These are phyloP conservation scores for Porites cylindrica DNA, from an alignment of 92 coral and sea anemone species.

Conservation along the genomic window DNA sequence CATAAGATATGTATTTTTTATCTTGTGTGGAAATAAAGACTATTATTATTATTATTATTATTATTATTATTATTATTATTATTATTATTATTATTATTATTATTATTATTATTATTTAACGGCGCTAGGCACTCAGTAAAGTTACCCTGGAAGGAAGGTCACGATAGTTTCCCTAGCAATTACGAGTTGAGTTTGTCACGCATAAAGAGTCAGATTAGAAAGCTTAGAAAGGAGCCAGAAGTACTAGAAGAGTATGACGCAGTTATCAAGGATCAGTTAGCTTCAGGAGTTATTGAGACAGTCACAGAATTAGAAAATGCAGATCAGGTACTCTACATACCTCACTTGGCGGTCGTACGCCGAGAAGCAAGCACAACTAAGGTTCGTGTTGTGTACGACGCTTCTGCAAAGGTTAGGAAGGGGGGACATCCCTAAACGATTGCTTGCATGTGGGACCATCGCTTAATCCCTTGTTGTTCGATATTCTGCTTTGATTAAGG, in stretches of 20 bases:
- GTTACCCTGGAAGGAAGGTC: conserved; percentile 60
- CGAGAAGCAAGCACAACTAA: conserved; percentile 58
- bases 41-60: too few species aligned
- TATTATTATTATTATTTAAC: conserved; percentile 6
- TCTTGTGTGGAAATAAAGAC: too few species aligned
- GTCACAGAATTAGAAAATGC: conserved; percentile 44
- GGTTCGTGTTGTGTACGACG: conserved; percentile 55
- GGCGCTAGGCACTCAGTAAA: conserved; percentile 49
- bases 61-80: background rate
- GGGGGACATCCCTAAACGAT: conserved; percentile 55
- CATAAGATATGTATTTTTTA: too few species aligned
- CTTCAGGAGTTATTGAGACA: conserved; percentile 59
- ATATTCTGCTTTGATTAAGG: conserved; percentile 54
- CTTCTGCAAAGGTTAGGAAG: conserved; percentile 40
- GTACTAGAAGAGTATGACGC: conserved; percentile 51
- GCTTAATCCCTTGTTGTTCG: conserved; percentile 49
- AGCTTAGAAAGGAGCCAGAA: background rate
- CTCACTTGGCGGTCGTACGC: conserved; percentile 62
- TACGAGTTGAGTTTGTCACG: conserved; percentile 13
- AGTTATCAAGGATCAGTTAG: conserved; percentile 56
- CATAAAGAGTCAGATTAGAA: too few species aligned
- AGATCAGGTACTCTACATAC: conserved; percentile 50
- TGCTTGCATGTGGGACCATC: conserved; percentile 71
- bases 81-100: too few species aligned
- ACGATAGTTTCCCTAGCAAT: conserved; percentile 14